A percentile compares a stretch with the other conserved stretches of the same genome.
phyloP scores from a whole-genome alignment of 2,888 invertebrate species.

The Apocheima hispidaria region DNA sequence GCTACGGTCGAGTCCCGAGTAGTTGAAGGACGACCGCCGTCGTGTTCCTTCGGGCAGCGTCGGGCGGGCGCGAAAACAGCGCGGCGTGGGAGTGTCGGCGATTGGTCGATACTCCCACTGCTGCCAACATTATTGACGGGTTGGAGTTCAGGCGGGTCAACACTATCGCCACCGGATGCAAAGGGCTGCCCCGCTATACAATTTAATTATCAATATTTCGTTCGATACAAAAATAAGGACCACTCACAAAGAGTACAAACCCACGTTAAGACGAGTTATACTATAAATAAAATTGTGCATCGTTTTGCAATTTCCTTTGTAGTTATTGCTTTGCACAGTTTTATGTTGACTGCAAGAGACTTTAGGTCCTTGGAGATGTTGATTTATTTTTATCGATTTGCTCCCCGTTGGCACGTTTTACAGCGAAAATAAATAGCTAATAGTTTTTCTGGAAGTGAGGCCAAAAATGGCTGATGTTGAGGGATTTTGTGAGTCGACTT shows the following conservation, averaged over 20 bases:
- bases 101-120: too few relatives aligned
- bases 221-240: not conserved
- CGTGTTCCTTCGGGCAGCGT: too few relatives aligned
- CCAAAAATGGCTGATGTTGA: too few relatives aligned
- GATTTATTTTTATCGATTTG: conserved; percentile 18
- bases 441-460: not conserved
- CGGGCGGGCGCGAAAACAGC: too few relatives aligned
- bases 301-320: conserved; percentile 6
- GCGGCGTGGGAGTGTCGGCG: too few relatives aligned
- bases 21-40: too few relatives aligned
- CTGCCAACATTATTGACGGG: too few relatives aligned
- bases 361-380: conserved; percentile 7
- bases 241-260: not conserved
- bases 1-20: too few relatives aligned
- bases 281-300: conserved; percentile 16
- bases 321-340: conserved; percentile 1
- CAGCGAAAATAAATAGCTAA: not conserved
- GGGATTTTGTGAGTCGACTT: too few relatives aligned
- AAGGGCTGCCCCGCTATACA: too few relatives aligned
- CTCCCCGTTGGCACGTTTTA: conserved; percentile 1
- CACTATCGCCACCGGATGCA: too few relatives aligned
- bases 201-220: not conserved
- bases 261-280: not conserved
- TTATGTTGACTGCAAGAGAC: conserved; percentile 14
- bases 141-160: too few relatives aligned